A percentile compares a stretch with the other conserved stretches of the same genome.
These are phyloP conservation scores for Peromyscus leucopus DNA, from an alignment of 2,113 vertebrate genomes.

Conservation along the genomic window DNA sequence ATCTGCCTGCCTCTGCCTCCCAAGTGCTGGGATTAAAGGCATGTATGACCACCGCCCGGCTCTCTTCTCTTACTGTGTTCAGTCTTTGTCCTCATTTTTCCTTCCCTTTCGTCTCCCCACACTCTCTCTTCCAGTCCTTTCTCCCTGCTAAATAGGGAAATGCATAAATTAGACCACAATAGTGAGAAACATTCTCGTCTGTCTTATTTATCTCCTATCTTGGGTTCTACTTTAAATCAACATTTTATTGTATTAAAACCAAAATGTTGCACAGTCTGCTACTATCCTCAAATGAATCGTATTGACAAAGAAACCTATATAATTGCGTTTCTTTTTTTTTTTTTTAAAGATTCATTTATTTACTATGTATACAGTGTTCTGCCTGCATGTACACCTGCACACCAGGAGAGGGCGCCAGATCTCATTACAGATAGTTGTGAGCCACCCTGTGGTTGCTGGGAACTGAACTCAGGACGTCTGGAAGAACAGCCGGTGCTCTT, in stretches of 20 bases:
- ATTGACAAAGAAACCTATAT: neutral
- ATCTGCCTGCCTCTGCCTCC: neutral
- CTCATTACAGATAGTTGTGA: too few species aligned
- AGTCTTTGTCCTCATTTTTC: neutral
- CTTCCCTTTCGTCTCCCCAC: neutral
- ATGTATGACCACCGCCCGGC: neutral
- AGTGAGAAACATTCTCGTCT: neutral
- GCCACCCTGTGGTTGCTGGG: too few species aligned
- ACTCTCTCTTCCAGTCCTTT: constrained; percentile 28
- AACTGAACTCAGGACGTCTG: too few species aligned
- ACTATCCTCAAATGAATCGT: constrained; percentile 4
- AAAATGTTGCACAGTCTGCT: constrained; percentile 4
- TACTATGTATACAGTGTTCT: too few species aligned
- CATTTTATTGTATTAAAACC: constrained; percentile 34
- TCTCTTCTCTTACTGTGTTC: neutral
- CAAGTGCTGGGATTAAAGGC: neutral
- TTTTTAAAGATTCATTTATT: too few species aligned
- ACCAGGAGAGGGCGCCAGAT: too few species aligned
- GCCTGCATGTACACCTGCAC: too few species aligned
- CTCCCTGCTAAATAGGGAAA: neutral
- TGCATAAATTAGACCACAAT: neutral
- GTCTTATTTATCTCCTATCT: constrained; percentile 16
- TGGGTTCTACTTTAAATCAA: constrained; percentile 22
- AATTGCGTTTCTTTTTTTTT: neutral
- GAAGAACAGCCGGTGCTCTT: too few species aligned